Evolutionary conservation across 2,888 invertebrate species (phyloP).

Genomic region (Acronicta aceris): DNA sequence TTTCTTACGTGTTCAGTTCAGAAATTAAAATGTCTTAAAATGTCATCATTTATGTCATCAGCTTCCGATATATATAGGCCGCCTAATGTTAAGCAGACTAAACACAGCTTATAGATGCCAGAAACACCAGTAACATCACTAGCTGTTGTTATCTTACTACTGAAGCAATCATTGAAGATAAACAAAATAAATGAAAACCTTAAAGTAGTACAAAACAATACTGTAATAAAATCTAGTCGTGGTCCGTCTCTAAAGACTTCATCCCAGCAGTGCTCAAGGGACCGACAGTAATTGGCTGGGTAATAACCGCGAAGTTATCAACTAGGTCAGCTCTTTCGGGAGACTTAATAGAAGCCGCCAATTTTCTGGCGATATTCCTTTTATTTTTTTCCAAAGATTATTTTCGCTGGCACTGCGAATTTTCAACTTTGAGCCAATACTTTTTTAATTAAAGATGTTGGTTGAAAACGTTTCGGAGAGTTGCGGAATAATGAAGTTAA

Average conservation of each 20-base stretch:
- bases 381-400: conserved; percentile 4
- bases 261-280: conserved; percentile 9
- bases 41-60: too few relatives aligned
- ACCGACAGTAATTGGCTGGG: conserved; percentile 49
- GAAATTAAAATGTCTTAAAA: too few relatives aligned
- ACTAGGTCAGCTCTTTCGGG: conserved; percentile 52
- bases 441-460: neutral
- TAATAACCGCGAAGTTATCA: conserved; percentile 38
- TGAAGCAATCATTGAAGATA: neutral
- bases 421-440: conserved; percentile 1
- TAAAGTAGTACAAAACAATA: neutral
- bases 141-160: too few relatives aligned
- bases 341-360: conserved; percentile 33
- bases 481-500: conserved; percentile 2
- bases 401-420: neutral
- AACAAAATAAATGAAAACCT: conserved; percentile 1
- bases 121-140: too few relatives aligned
- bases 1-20: too few relatives aligned
- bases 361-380: conserved; percentile 21
- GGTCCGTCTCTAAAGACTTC: neutral
- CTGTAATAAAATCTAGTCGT: conserved; percentile 7
- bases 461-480: neutral
- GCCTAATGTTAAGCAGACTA: too few relatives aligned
- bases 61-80: too few relatives aligned
- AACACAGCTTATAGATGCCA: too few relatives aligned